Conservation (phyloP, 2,888 invertebrate genomes). For the Caenorhabditis japonica region DNA sequence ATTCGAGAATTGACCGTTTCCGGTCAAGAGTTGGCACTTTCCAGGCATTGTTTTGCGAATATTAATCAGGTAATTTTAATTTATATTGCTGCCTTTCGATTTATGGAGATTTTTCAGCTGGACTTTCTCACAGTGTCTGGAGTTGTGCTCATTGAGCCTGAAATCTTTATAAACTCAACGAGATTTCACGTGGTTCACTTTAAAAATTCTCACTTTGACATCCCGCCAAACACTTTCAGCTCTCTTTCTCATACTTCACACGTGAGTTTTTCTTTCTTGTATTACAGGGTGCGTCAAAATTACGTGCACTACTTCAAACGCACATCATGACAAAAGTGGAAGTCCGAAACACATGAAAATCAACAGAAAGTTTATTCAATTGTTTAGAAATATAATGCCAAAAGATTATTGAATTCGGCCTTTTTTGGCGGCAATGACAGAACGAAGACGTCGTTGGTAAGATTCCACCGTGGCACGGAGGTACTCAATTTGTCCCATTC, state of each 20-base stretch:
- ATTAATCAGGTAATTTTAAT: slow-evolving; percentile 46
- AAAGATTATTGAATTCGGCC: no score
- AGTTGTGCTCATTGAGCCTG: slow-evolving; percentile 57
- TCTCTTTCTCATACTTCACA: slow-evolving; percentile 47
- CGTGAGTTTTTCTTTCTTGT: slow-evolving; percentile 22
- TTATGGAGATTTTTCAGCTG: slow-evolving; percentile 30
- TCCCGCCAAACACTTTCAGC: slow-evolving; percentile 55
- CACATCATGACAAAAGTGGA: no score
- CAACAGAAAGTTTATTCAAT: no score
- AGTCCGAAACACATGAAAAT: no score
- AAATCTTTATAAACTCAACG: slow-evolving; percentile 61
- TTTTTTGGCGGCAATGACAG: no score
- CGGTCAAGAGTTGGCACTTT: slow-evolving; percentile 55
- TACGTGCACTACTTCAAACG: no score
- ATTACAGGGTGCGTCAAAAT: no score
- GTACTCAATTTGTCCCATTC: no score
- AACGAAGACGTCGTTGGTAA: no score
- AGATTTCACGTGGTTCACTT: slow-evolving; percentile 59
- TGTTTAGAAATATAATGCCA: no score
- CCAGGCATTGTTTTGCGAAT: slow-evolving; percentile 54
- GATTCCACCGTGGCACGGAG: no score
- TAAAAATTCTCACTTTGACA: slow-evolving; percentile 56
- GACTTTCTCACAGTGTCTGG: slow-evolving; percentile 61
- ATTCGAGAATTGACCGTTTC: slow-evolving; percentile 59
- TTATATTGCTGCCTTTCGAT: slow-evolving; percentile 7